Evolutionary conservation across 1,140 invertebrate species (phyloP).

Genomic region (Drosophila azteca): DNA sequence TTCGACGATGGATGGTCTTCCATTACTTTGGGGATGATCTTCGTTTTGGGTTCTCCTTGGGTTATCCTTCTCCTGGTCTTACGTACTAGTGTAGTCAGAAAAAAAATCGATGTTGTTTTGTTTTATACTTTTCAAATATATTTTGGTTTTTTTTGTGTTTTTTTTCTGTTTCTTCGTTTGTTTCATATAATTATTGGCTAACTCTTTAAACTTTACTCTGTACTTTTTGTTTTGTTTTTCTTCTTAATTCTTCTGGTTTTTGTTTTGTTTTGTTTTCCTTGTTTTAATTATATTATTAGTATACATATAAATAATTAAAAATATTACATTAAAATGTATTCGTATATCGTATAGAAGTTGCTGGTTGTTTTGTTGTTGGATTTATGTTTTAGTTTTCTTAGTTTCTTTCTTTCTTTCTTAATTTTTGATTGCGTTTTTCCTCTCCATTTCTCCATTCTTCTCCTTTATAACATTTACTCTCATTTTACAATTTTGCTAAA

Average conservation of each 20-base stretch:
- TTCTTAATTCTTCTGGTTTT: constrained; percentile 62
- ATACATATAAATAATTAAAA: constrained; percentile 84
- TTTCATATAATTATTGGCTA: constrained; percentile 84
- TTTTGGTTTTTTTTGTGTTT: constrained; percentile 58
- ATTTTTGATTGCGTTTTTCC: constrained; percentile 78
- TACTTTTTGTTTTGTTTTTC: constrained; percentile 76
- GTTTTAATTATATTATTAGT: constrained; percentile 82
- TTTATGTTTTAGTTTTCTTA: constrained; percentile 55
- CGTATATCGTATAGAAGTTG: constrained; percentile 83
- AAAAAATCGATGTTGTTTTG: constrained; percentile 57
- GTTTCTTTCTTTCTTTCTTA: constrained; percentile 37
- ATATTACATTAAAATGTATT: constrained; percentile 84
- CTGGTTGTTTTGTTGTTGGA: constrained; percentile 60
- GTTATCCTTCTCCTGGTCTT: constrained; percentile 11
- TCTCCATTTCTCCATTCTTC: constrained; percentile 25
- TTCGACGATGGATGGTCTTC: not conserved
- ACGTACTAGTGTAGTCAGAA: constrained; percentile 48
- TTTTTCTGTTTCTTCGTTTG: constrained; percentile 52
- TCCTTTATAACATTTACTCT: constrained; percentile 62
- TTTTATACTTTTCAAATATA: constrained; percentile 82
- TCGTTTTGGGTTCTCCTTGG: not conserved
- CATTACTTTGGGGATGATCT: not conserved
- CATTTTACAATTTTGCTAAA: constrained; percentile 83
- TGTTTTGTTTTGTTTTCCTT: constrained; percentile 42
- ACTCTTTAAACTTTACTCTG: constrained; percentile 82